phyloP scores from a whole-genome alignment of 2,888 invertebrate genomes.

The Bursaphelenchus okinawaensis region DNA sequence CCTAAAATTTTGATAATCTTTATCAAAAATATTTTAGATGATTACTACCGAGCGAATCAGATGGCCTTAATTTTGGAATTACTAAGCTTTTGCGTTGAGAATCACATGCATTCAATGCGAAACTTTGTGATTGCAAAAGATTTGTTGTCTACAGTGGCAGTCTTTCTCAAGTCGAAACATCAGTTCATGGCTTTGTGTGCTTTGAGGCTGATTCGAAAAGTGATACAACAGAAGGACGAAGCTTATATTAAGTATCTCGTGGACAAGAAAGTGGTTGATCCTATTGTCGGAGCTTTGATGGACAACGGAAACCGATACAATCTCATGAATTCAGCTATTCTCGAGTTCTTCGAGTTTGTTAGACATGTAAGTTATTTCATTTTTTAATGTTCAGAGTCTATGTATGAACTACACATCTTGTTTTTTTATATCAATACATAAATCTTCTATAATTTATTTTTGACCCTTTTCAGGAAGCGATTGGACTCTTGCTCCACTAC shows the following conservation, averaged over 20 bases:
- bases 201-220: slow-evolving; percentile 90
- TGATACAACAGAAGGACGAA: slow-evolving; percentile 94
- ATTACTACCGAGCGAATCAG: slow-evolving; percentile 89
- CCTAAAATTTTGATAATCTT: not conserved
- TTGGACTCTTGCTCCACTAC: slow-evolving; percentile 67
- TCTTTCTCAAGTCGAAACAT: slow-evolving; percentile 60
- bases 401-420: not conserved
- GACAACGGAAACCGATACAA: slow-evolving; percentile 96
- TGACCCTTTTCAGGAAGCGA: slow-evolving; percentile 60
- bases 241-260: slow-evolving; percentile 94
- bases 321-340: slow-evolving; percentile 92
- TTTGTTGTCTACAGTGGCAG: slow-evolving; percentile 84
- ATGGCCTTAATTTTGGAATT: slow-evolving; percentile 88
- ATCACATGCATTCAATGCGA: slow-evolving; percentile 86
- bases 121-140: slow-evolving; percentile 95
- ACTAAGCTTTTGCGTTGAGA: slow-evolving; percentile 94
- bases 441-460: slow-evolving; percentile 6
- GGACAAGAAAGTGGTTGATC: slow-evolving; percentile 86
- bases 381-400: not conserved
- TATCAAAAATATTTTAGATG: slow-evolving; percentile 65
- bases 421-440: slow-evolving; percentile 10
- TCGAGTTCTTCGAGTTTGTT: slow-evolving; percentile 98
- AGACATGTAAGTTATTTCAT: slow-evolving; percentile 30
- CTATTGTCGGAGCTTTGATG: slow-evolving; percentile 90
- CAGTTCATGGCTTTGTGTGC: slow-evolving; percentile 86